Percentiles rank a stretch among this genome's conserved stretches.
Conservation (phyloP, 2,888 invertebrate species). For the Nephrotoma guestfalica region DNA sequence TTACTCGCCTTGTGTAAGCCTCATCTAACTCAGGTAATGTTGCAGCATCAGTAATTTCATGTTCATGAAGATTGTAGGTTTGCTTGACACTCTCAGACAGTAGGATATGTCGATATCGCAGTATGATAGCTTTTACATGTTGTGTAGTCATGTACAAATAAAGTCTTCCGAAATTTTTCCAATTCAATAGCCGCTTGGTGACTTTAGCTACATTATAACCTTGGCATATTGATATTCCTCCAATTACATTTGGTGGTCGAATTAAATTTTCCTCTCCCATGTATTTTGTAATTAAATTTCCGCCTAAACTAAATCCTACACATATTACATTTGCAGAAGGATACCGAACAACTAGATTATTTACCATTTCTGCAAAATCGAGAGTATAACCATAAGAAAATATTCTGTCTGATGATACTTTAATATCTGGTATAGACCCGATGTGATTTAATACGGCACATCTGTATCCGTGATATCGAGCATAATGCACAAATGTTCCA, state of each 20-base stretch:
- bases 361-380: conserved; percentile 74
- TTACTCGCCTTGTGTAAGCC: conserved; percentile 66
- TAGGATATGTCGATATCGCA: conserved; percentile 62
- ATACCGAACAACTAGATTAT: conserved; percentile 54
- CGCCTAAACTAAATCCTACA: conserved; percentile 88
- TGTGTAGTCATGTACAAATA: conserved; percentile 90
- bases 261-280: conserved; percentile 58
- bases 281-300: conserved; percentile 85
- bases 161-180: conserved; percentile 79
- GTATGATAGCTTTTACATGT: conserved; percentile 74
- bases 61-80: conserved; percentile 55
- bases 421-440: conserved; percentile 72
- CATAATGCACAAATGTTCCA: conserved; percentile 82
- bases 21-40: conserved; percentile 81
- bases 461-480: conserved; percentile 79
- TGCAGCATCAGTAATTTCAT: conserved; percentile 71
- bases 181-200: conserved; percentile 65
- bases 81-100: conserved; percentile 58
- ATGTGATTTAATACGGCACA: conserved; percentile 91
- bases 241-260: conserved; percentile 57
- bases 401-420: conserved; percentile 74
- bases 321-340: conserved; percentile 63
- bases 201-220: conserved; percentile 85
- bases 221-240: conserved; percentile 85
- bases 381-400: conserved; percentile 89